These are phyloP conservation scores for Agrenia bidenticulata DNA, from an alignment of 2,888 invertebrate genomes.

Conservation along the genomic window DNA sequence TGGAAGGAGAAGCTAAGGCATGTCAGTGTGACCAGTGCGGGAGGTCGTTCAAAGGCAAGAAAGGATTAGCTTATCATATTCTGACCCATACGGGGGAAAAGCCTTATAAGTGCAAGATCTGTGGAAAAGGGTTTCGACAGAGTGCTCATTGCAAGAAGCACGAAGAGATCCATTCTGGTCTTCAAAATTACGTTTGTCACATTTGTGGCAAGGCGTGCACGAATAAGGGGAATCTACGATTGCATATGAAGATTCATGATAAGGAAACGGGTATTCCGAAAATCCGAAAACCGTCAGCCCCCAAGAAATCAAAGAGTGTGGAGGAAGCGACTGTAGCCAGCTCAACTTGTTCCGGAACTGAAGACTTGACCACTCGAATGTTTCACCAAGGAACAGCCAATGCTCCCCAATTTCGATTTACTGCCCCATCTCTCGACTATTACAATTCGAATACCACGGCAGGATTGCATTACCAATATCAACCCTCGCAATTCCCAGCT, in stretches of 20 bases:
- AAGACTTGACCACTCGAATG: no score
- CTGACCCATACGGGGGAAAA: background rate
- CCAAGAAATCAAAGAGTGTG: no score
- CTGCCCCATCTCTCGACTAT: no score
- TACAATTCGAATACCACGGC: no score
- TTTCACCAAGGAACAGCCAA: no score
- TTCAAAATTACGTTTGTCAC: background rate
- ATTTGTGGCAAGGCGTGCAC: slow-evolving; percentile 8
- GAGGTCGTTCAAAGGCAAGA: background rate
- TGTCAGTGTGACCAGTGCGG: slow-evolving; percentile 6
- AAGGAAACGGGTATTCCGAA: no score
- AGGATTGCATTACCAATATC: no score
- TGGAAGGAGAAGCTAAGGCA: background rate
- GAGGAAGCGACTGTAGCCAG: no score
- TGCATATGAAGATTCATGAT: background rate
- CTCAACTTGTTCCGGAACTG: no score
- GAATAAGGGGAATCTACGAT: background rate
- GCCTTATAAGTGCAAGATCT: background rate
- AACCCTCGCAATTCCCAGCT: no score
- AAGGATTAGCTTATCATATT: slow-evolving; percentile 1
- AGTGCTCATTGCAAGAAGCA: background rate
- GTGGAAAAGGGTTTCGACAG: background rate
- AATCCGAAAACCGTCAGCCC: no score
- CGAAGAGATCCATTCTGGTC: background rate
- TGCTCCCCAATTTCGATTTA: no score